Base-by-base conservation (phyloP, 1,140 invertebrate genomes). In the Dryas iulia region DNA sequence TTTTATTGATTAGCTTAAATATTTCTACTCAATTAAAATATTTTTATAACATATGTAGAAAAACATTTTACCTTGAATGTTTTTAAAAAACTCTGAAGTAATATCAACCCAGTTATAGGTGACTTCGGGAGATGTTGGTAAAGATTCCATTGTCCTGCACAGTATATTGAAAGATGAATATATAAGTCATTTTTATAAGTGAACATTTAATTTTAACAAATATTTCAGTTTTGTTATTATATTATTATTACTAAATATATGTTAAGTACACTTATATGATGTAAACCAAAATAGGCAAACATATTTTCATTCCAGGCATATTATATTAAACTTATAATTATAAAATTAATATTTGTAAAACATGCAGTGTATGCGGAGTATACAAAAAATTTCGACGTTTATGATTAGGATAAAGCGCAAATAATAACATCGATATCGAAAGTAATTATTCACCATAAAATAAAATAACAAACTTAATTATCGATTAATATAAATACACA, bases 31-130 rank as follows among this genome's bases (percentile, higher is more conserved):
- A 54, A 54, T 25, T 25, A n/a, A 12, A 12, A 24, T 7, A 25
- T 5, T 25, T 53, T 12, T 24, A 24, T n/a, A n/a, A n/a, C n/a
- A n/a, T n/a, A n/a, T n/a, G n/a, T n/a, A n/a, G n/a, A n/a, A 11
- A 23, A 53, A 23, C 0, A 53, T 28, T 14, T 87, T 93, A 96
- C 96, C 95, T 94, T 94, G 94, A 52, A 96, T 95, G 57, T 95
- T 93, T 76, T 94, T 93, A 81, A 96, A 94, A 86, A 97, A 97
- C 71, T 96, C 95, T 61, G 93, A 79, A 12, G 96, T 97, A 39
- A 97, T 95, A 76, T 97, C 95, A 56, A 95, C 92, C 96, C 96
- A 97, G 81, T 95, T 95, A 77, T 95, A 95, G 31, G 87, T 92
- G 26, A 92, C 88, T 78, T 93, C 92, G 11, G 88, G 82, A 33